Base-by-base conservation (phyloP, 2,888 invertebrate genomes). In the Keiferia lycopersicella region DNA sequence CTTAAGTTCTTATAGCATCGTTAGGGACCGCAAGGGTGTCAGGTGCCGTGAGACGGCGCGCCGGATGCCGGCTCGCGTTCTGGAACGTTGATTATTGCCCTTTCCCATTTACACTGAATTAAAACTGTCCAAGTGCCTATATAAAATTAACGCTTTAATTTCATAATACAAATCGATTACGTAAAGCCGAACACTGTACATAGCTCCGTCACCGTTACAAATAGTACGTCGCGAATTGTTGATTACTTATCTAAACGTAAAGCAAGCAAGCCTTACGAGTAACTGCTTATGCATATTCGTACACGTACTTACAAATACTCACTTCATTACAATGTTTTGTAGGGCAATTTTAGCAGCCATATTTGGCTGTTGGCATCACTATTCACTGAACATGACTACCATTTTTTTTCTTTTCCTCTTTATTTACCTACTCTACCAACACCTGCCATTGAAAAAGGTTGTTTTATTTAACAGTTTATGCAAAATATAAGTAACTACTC, bases 21-120 rank as follows among this genome's bases (percentile, higher is more conserved):
- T 67, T 66, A 65, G 67, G 70, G 70, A 74, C 71, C 71, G 69
- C 71, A 72, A 63, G 65, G 80, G 86, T 87, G 79, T 85, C 84
- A 73, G 78, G 78, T 87, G 75, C 74, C 83, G 75, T 75, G 81
- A 76, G 82, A 83, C 78, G 61, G 75, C 74, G 69, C 74, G 70
- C 82, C 85, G 87, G 86, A 86, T 83, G 84, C 78, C 65, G 67
- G 64, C 62, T 64, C 75, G 70, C 77, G 79, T 82, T 80, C 79
- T 73, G 82, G 79, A 79, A 81, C 79, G 82, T 67, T 77, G 74
- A 65, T 64, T 64, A 65, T 66, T 67, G 64, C 70, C 73, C 72
- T 71, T 69, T 67, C 64, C 64, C 26, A 67, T 26, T 57, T 58
- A 60, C 65, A 39, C 58, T 8, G 20, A 50, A 18, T 50, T 22